Conservation (phyloP, 2,797 vertebrate species). For the Myripristis murdjan region DNA sequence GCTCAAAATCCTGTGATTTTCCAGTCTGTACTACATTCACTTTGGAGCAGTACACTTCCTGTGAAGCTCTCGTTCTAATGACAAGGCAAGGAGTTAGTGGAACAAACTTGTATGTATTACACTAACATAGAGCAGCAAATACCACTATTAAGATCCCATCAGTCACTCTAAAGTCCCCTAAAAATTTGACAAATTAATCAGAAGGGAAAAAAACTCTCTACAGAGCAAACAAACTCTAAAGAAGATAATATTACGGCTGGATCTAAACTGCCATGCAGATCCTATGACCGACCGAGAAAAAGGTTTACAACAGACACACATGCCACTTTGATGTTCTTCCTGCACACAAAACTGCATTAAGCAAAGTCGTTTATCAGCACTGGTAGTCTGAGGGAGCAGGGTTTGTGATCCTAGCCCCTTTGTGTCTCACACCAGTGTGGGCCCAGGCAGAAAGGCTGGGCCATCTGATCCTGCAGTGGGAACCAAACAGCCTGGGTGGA, state of each 20-base stretch:
- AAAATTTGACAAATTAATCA: too few relatives aligned
- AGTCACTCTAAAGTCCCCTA: too few relatives aligned
- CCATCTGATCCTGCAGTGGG: slow-evolving; percentile 5
- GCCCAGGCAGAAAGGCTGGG: neutral
- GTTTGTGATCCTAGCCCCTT: slow-evolving; percentile 33
- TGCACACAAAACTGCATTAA: neutral
- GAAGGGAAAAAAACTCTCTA: too few relatives aligned
- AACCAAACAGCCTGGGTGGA: slow-evolving; percentile 14
- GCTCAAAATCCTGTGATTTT: too few relatives aligned
- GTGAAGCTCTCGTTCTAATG: too few relatives aligned
- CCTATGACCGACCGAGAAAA: neutral
- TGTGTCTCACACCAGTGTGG: slow-evolving; percentile 9
- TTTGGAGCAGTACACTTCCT: too few relatives aligned
- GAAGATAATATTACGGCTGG: neutral
- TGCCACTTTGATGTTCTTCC: neutral
- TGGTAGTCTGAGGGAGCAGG: slow-evolving; percentile 20
- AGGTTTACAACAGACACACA: neutral
- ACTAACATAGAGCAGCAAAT: too few relatives aligned
- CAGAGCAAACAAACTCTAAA: neutral
- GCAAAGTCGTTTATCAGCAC: neutral
- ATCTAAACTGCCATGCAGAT: neutral
- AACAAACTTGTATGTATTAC: too few relatives aligned
- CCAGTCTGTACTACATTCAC: too few relatives aligned
- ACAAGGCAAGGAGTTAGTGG: too few relatives aligned
- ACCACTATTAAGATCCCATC: too few relatives aligned